Conservation (phyloP, 2,888 invertebrate genomes). For the Ochropleura plecta region DNA sequence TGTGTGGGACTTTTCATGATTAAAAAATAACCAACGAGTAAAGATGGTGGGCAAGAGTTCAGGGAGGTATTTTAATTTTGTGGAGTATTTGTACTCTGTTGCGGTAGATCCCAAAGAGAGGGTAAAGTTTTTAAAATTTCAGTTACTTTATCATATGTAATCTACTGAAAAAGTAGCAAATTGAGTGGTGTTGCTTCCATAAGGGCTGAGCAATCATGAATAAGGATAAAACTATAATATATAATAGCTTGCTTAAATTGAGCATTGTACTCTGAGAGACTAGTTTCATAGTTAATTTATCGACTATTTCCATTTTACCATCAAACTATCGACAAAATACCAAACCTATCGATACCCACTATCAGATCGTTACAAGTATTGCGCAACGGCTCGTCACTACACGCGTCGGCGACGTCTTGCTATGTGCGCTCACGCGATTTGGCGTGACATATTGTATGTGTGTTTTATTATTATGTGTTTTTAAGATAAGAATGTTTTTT, state of each 20-base stretch:
- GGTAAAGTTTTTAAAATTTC: not conserved
- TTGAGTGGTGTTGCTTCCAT: not conserved
- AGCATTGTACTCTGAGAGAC: not conserved
- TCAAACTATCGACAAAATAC: conserved; percentile 21
- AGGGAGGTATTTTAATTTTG: not conserved
- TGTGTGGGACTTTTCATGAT: not conserved
- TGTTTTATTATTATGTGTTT: conserved; percentile 38
- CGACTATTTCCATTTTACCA: not conserved
- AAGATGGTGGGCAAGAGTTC: not conserved
- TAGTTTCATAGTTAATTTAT: not conserved
- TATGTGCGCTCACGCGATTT: conserved; percentile 70
- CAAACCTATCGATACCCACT: conserved; percentile 32
- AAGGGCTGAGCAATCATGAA: not conserved
- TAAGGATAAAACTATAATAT: too few species aligned
- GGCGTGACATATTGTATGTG: conserved; percentile 50
- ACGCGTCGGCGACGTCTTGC: conserved; percentile 75
- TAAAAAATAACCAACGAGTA: too few species aligned
- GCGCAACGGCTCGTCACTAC: conserved; percentile 75
- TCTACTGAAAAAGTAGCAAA: not conserved
- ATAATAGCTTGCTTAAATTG: not conserved
- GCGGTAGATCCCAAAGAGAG: not conserved
- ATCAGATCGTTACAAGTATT: conserved; percentile 78
- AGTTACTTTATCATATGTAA: not conserved
- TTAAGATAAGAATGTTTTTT: conserved; percentile 14
- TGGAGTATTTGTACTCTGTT: not conserved